Evolutionary conservation across 2,888 invertebrate species (phyloP).

Genomic region (Cephus spinipes): DNA sequence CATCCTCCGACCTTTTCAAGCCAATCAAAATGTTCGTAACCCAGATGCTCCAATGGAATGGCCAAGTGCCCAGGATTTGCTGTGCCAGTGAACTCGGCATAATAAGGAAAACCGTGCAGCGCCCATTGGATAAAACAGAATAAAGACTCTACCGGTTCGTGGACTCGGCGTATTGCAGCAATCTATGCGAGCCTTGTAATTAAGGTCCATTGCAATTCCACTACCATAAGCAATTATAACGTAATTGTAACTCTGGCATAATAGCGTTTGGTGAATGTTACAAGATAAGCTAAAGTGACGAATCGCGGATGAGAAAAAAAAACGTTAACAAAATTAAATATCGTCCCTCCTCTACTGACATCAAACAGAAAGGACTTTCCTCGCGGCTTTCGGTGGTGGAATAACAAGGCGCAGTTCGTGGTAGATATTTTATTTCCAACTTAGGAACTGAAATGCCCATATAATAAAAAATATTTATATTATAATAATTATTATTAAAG

Average conservation of each 20-base stretch:
- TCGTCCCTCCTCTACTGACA: neutral
- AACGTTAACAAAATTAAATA: neutral
- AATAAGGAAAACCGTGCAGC: neutral
- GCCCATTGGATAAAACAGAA: neutral
- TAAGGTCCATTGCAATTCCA: slow-evolving; percentile 29
- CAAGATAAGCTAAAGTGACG: slow-evolving; percentile 19
- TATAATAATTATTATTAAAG: slow-evolving; percentile 47
- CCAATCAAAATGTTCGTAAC: neutral
- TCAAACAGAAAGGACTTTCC: neutral
- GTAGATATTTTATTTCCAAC: slow-evolving; percentile 60
- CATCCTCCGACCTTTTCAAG: neutral
- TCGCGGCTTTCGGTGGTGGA: neutral
- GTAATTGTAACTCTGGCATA: slow-evolving; percentile 30
- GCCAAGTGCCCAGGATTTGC: neutral
- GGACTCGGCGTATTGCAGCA: neutral
- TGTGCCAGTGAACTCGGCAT: neutral
- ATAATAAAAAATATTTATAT: slow-evolving; percentile 58
- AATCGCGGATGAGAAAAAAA: neutral
- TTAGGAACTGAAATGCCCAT: slow-evolving; percentile 61
- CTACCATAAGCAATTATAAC: slow-evolving; percentile 30
- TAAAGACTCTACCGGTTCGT: neutral
- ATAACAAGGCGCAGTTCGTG: slow-evolving; percentile 30
- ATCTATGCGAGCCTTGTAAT: slow-evolving; percentile 26
- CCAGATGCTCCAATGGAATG: neutral
- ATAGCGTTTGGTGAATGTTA: slow-evolving; percentile 19